Evolutionary conservation across 2,888 invertebrate genomes (phyloP).

Genomic region (Lasioglossum pauxillum): DNA sequence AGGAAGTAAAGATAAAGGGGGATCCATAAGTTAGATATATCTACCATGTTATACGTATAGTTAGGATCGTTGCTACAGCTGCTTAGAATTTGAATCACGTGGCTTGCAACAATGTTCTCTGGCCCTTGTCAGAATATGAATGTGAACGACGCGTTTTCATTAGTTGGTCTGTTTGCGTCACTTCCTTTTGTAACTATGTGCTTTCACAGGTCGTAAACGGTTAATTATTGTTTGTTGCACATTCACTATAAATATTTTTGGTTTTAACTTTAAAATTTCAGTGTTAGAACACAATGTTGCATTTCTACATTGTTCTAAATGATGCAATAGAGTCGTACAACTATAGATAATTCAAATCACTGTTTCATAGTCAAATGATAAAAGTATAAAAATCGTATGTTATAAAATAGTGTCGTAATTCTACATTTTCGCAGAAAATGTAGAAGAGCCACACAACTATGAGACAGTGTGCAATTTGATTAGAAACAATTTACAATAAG

Average conservation of each 20-base stretch:
- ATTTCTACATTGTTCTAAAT: neutral
- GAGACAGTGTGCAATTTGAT: too few relatives aligned
- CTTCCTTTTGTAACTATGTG: neutral
- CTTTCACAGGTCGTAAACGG: neutral
- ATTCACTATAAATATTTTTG: too few relatives aligned
- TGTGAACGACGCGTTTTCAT: neutral
- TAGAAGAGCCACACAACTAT: too few relatives aligned
- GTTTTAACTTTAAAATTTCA: too few relatives aligned
- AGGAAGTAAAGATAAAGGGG: constrained; percentile 35
- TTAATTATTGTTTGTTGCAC: neutral
- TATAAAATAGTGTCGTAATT: neutral
- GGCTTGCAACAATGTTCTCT: neutral
- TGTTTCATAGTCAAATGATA: too few relatives aligned
- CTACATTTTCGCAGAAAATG: neutral
- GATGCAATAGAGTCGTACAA: too few relatives aligned
- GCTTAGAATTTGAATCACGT: constrained; percentile 32
- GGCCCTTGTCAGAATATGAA: constrained; percentile 8
- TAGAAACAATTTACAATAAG: too few relatives aligned
- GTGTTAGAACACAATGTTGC: neutral
- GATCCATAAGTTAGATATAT: constrained; percentile 23
- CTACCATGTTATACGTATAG: constrained; percentile 19
- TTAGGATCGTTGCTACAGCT: neutral
- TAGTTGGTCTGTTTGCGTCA: neutral
- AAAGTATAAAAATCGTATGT: too few relatives aligned
- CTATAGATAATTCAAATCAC: too few relatives aligned